A percentile compares a stretch with the other conserved stretches of the same genome.
Evolutionary conservation across 2,113 vertebrate genomes (phyloP).

Genomic region (Protobothrops mucrosquamatus): DNA sequence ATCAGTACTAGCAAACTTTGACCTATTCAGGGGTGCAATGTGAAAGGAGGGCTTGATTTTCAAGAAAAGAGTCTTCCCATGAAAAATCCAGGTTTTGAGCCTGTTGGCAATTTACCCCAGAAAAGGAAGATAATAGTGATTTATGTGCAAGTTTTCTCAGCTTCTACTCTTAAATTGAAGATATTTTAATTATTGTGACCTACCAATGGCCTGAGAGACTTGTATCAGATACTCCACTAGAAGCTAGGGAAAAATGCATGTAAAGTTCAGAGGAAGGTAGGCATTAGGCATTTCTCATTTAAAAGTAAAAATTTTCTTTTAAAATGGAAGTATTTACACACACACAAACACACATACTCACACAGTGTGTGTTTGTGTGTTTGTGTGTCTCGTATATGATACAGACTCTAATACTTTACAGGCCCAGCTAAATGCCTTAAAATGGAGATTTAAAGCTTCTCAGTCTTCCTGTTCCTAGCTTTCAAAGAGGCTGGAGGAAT

Average conservation of each 20-base stretch:
- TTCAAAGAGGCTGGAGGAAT: slow-evolving; percentile 43
- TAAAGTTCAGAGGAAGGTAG: not conserved
- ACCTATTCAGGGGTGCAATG: not conserved
- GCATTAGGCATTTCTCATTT: not conserved
- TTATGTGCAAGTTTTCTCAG: not conserved
- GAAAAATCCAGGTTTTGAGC: not conserved
- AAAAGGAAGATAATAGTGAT: not conserved
- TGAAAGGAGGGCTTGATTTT: not conserved
- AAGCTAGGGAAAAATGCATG: not conserved
- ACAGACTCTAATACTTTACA: not conserved
- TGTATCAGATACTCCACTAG: not conserved
- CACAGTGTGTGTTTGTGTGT: not conserved
- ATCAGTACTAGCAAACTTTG: not conserved
- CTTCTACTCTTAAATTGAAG: not conserved
- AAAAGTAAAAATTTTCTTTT: not conserved
- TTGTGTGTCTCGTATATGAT: not conserved
- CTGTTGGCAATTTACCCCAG: not conserved
- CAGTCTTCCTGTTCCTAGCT: not conserved
- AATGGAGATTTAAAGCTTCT: not conserved
- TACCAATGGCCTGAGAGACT: not conserved
- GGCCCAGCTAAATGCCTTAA: not conserved
- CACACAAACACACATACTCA: not conserved
- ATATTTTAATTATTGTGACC: not conserved
- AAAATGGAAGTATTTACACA: not conserved
- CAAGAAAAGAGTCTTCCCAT: not conserved